Evolutionary conservation across 2,888 invertebrate species (phyloP), one percentile per base, ranked within the genome.

Genomic region (Polymixis lichenea): DNA sequence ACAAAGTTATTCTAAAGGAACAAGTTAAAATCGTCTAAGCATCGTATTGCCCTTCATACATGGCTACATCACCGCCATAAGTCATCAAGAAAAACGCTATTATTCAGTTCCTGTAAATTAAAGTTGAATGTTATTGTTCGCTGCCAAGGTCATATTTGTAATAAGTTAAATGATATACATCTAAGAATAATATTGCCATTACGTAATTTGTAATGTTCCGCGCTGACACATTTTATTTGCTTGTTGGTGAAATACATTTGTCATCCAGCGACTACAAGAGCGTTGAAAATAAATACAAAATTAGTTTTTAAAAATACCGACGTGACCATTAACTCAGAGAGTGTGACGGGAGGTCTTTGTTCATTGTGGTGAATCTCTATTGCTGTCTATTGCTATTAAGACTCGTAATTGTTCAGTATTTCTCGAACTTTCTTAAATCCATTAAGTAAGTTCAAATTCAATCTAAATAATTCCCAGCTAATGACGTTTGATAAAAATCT

Each of bases 181-280:
- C 64, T 83, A 75, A 84, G 75, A 77, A 72, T 74, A 51, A 75
- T 76, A 76, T 73, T 86, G 87, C 87, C 88, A 89, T 90, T 87
- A 86, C 84, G 75, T 87, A 83, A 86, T 88, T 85, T 84, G 71
- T 86, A 82, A 86, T 86, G 82, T 84, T 88, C 80, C 74, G 78
- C 82, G 78, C 85, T 79, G 74, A 86, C 82, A 86, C 22, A 72
- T 90, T 89, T 89, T 89, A 86, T 88, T 90, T 84, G 77, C 78
- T 88, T 87, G 88, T 90, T 88, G 78, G 82, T 84, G 78, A 86
- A 88, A 90, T 89, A 86, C 88, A 91, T 89, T 87, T 87, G 89
- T 91, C 89, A 86, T 90, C 86, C 86, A 85, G 72, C 51, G 80
- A 77, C 74, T 73, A 74, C 28, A 77, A 43, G 51, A 80, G 70